A percentile compares a stretch with the other conserved stretches of the same genome.
Evolutionary conservation across 2,113 vertebrate genomes (phyloP).

Genomic region (Tragelaphus buxtoni): DNA sequence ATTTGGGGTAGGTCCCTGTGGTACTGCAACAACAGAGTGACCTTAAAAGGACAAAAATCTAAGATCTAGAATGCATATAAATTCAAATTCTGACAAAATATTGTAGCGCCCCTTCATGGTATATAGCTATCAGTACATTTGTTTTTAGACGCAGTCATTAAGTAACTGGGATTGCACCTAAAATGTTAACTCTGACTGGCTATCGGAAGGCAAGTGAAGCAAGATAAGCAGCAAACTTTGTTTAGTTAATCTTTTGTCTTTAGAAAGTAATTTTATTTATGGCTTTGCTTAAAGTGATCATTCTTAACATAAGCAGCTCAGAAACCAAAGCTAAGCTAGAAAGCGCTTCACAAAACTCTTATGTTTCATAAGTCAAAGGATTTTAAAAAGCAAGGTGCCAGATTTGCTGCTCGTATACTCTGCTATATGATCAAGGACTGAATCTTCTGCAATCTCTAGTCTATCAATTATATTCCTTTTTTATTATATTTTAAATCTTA

Average conservation of each 20-base stretch:
- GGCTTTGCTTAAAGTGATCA: conserved; percentile 8
- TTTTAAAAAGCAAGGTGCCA: background rate
- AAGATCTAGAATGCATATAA: background rate
- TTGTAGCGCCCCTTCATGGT: background rate
- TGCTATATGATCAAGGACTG: background rate
- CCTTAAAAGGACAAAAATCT: background rate
- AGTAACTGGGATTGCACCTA: background rate
- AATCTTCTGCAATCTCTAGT: background rate
- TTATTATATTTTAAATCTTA: background rate
- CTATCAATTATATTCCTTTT: background rate
- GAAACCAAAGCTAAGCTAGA: background rate
- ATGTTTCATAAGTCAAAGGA: background rate
- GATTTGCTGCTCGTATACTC: background rate
- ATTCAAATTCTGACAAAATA: conserved; percentile 35
- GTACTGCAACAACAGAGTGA: background rate
- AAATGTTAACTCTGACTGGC: background rate
- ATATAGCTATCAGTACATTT: background rate
- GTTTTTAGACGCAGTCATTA: background rate
- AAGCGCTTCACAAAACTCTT: background rate
- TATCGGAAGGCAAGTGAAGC: background rate
- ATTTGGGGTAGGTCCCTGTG: background rate
- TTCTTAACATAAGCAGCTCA: background rate
- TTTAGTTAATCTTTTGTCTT: conserved; percentile 9
- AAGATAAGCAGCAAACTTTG: background rate
- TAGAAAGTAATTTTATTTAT: conserved; percentile 37